Evolutionary conservation across 2,888 invertebrate genomes (phyloP).

Genomic region (Tipula vernalis): DNA sequence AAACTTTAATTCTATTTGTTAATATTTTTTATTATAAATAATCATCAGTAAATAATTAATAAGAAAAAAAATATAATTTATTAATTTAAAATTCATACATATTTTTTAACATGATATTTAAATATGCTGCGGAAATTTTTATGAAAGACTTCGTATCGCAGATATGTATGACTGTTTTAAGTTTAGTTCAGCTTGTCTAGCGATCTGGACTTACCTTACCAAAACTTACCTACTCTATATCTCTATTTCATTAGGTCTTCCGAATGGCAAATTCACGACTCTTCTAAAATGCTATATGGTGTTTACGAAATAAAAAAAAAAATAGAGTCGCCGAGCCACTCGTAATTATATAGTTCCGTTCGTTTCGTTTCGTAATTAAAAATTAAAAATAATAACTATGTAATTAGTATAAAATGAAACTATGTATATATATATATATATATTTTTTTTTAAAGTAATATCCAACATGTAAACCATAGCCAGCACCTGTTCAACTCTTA

Average conservation of each 20-base stretch:
- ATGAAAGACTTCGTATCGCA: background rate
- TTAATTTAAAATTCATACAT: background rate
- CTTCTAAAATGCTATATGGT: background rate
- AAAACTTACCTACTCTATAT: background rate
- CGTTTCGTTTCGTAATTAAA: background rate
- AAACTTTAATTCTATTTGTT: background rate
- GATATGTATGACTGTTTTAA: background rate
- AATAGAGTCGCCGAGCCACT: background rate
- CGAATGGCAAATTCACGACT: background rate
- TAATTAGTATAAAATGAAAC: constrained; percentile 4
- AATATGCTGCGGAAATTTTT: constrained; percentile 4
- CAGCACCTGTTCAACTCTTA: background rate
- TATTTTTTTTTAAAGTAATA: background rate
- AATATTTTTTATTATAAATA: background rate
- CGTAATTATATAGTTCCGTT: background rate
- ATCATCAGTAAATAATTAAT: background rate
- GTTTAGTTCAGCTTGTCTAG: background rate
- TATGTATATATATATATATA: background rate
- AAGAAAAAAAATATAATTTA: background rate
- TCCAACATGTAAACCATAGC: background rate
- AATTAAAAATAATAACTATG: background rate
- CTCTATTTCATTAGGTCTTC: background rate
- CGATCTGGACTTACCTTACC: background rate
- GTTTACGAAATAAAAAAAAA: background rate
- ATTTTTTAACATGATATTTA: background rate